These are phyloP conservation scores for Agrypnus murinus DNA, from an alignment of 2,888 invertebrate species.

Conservation along the genomic window DNA sequence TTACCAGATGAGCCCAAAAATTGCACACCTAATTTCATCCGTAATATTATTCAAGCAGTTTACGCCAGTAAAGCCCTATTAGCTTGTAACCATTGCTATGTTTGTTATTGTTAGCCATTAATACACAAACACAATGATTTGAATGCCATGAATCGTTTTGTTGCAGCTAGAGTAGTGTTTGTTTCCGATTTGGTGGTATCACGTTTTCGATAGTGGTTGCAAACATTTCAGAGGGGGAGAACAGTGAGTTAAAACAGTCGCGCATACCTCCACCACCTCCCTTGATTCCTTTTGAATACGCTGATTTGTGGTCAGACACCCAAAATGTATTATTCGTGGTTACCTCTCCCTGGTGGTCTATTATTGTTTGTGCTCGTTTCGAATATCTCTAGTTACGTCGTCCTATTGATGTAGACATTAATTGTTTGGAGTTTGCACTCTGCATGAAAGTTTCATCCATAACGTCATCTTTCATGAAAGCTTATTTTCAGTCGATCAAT, in stretches of 20 bases:
- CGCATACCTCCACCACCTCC: slow-evolving; percentile 14
- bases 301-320: slow-evolving; percentile 37
- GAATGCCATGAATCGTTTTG: slow-evolving; percentile 30
- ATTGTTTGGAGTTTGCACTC: too few relatives aligned
- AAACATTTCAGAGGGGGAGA: neutral
- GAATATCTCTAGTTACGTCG: slow-evolving; percentile 25
- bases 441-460: too few relatives aligned
- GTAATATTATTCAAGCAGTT: slow-evolving; percentile 29
- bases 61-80: slow-evolving; percentile 31
- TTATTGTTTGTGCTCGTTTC: slow-evolving; percentile 30
- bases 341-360: slow-evolving; percentile 15
- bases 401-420: slow-evolving; percentile 23
- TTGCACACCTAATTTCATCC: slow-evolving; percentile 17
- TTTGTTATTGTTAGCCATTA: slow-evolving; percentile 34
- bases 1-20: too few relatives aligned
- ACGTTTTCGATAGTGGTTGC: slow-evolving; percentile 19
- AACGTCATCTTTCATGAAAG: too few relatives aligned
- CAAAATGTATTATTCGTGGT: slow-evolving; percentile 33
- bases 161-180: slow-evolving; percentile 31
- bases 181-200: slow-evolving; percentile 38
- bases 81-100: slow-evolving; percentile 25
- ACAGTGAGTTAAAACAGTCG: slow-evolving; percentile 4
- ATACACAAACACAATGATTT: slow-evolving; percentile 29
- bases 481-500: too few relatives aligned
- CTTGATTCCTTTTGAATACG: slow-evolving; percentile 33